Evolutionary conservation across 92 coral and sea anemone species (phyloP), one percentile per base, ranked within the genome.

Genomic region (Palythoa grandis): DNA sequence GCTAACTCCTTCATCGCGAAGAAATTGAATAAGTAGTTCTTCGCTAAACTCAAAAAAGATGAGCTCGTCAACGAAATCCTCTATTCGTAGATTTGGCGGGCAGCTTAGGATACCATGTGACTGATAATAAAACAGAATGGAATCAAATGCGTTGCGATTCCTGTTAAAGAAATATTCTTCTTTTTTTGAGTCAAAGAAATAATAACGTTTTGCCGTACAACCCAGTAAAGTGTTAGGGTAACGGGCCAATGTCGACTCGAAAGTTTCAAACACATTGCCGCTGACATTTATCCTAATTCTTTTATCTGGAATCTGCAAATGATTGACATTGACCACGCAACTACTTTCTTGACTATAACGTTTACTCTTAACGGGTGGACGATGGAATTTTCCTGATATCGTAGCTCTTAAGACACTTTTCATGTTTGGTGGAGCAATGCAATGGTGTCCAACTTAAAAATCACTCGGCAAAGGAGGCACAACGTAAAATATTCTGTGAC

Each of bases 121-220:
- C 69, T 96, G 98, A 65, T 96, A 96, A 75, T 93, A 96, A 87
- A 96, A 96, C 11, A 96, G 89, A 74, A 96, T 96, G 2, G 98
- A 95, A 72, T 96, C 98, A 43, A 96, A 96, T 1, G 98, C 98
- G 61, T 91, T 92, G 11, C 96, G 94, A 66, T 96, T 92, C 56
- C 98, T 91, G 67, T 94, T 89, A 83, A 96, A 94, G 75, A 93
- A 93, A 76, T 94, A 96, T 52, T 96, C 98, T 9, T 92, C 86
- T 29, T 92, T 80, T 20, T 22, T 79, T 38, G 89, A 72, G 70
- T 96, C 98, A 87, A 85, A 96, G 78, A 92, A 96, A 57, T 88
- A 79, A 16, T 47, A 77, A 56, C 98, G 88, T 79, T 91, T 92
- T 39, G 78, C 86, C 10, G 92, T 93, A 77, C 89, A 87, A 29